Evolutionary conservation across 1,140 invertebrate species (phyloP).

Genomic region (Oedothorax gibbosus): DNA sequence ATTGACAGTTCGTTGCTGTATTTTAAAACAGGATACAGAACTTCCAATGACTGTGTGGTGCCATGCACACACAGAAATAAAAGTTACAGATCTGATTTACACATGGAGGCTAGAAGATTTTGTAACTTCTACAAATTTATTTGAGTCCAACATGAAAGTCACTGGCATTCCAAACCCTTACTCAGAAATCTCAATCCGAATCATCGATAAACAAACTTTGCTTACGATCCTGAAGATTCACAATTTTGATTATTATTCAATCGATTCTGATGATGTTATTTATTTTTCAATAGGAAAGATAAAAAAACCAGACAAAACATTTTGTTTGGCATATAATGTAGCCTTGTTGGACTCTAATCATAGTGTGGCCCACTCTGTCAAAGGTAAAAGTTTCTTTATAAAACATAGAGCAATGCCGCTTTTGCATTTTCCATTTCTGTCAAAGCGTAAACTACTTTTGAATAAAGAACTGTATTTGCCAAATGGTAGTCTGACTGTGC

Average conservation of each 20-base stretch:
- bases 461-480: slow-evolving; percentile 17
- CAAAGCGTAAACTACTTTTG: not conserved
- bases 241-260: not conserved
- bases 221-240: not conserved
- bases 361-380: not conserved
- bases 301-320: too few species aligned
- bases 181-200: too few species aligned
- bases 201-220: too few species aligned
- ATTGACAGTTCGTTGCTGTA: not conserved
- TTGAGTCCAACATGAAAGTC: not conserved
- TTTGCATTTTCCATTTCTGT: not conserved
- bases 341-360: not conserved
- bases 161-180: too few species aligned
- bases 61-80: not conserved
- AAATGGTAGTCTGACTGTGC: not conserved
- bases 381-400: not conserved
- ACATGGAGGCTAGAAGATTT: slow-evolving; percentile 14
- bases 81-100: not conserved
- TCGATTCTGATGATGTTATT: not conserved
- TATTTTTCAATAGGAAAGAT: too few species aligned
- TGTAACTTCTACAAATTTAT: not conserved
- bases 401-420: too few species aligned
- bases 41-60: too few species aligned
- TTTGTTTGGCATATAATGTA: not conserved
- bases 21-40: not conserved